Evolutionary conservation across 2,797 vertebrate species (phyloP).

Genomic region (Enteromius mattozi): DNA sequence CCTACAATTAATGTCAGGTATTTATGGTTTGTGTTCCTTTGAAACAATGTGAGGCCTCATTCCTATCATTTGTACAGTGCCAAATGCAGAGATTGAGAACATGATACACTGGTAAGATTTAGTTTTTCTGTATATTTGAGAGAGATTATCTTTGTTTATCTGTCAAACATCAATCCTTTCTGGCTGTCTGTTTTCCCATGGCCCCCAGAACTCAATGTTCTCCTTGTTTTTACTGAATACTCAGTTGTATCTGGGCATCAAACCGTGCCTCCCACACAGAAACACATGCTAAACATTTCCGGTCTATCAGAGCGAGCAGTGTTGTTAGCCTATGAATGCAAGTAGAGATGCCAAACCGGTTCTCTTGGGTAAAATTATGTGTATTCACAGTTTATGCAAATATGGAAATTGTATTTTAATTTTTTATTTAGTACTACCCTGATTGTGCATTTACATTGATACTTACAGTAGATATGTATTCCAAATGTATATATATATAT

Average conservation of each 20-base stretch:
- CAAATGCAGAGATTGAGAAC: conserved; percentile 8
- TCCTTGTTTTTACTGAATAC: conserved; percentile 10
- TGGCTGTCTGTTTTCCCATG: conserved; percentile 25
- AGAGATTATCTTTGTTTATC: conserved; percentile 37
- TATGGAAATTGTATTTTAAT: not conserved
- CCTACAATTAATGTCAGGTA: not conserved
- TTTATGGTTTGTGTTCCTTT: conserved; percentile 4
- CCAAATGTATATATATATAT: no score
- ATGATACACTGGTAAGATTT: not conserved
- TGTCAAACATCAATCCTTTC: conserved; percentile 31
- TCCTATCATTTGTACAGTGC: not conserved
- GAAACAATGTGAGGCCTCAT: not conserved
- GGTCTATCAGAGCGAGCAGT: not conserved
- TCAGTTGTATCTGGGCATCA: conserved; percentile 39
- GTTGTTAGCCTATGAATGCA: not conserved
- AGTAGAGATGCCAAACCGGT: not conserved
- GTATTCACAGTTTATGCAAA: not conserved
- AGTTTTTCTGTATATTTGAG: conserved; percentile 8
- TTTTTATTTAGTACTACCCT: not conserved
- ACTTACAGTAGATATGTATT: not conserved
- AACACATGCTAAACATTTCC: conserved; percentile 22
- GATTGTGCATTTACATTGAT: not conserved
- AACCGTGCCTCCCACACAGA: conserved; percentile 25
- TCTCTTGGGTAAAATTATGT: not conserved
- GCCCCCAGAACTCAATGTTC: not conserved